phyloP scores from a whole-genome alignment of 2,888 invertebrate species.

The Drosophila glabriapex region DNA sequence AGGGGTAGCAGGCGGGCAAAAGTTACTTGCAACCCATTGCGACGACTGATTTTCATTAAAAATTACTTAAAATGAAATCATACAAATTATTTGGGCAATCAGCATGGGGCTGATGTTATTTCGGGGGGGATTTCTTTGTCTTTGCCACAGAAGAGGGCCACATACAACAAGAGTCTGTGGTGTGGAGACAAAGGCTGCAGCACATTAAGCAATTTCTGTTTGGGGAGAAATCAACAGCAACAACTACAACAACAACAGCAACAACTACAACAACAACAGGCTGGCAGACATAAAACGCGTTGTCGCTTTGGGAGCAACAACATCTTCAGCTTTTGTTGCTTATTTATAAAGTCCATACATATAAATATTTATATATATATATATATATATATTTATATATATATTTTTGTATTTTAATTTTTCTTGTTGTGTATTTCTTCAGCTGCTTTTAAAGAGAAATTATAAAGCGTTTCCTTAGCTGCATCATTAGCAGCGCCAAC shows the following conservation, averaged over 20 bases:
- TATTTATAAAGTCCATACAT: constrained; percentile 52
- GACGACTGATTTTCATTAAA: constrained; percentile 81
- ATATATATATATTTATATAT: constrained; percentile 12
- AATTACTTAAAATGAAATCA: constrained; percentile 83
- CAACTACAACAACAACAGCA: constrained; percentile 28
- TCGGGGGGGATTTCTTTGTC: constrained; percentile 48
- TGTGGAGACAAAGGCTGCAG: constrained; percentile 66
- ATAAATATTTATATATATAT: constrained; percentile 18
- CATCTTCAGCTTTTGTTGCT: constrained; percentile 68
- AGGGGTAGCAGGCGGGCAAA: not conserved
- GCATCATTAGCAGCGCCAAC: constrained; percentile 85
- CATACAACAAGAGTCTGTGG: not conserved
- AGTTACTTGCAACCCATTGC: constrained; percentile 40
- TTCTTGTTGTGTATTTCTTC: constrained; percentile 5
- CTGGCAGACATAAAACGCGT: constrained; percentile 9
- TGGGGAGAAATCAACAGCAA: constrained; percentile 52
- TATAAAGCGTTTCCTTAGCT: constrained; percentile 85
- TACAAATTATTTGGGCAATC: constrained; percentile 69
- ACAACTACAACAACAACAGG: constrained; percentile 14
- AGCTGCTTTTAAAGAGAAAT: constrained; percentile 78
- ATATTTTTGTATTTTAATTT: constrained; percentile 19
- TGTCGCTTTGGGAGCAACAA: constrained; percentile 58
- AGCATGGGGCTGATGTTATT: constrained; percentile 54
- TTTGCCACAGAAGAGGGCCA: constrained; percentile 22
- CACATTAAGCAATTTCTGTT: constrained; percentile 68